Conservation (phyloP, 2,113 vertebrate genomes). For the Stictonetta naevosa region DNA sequence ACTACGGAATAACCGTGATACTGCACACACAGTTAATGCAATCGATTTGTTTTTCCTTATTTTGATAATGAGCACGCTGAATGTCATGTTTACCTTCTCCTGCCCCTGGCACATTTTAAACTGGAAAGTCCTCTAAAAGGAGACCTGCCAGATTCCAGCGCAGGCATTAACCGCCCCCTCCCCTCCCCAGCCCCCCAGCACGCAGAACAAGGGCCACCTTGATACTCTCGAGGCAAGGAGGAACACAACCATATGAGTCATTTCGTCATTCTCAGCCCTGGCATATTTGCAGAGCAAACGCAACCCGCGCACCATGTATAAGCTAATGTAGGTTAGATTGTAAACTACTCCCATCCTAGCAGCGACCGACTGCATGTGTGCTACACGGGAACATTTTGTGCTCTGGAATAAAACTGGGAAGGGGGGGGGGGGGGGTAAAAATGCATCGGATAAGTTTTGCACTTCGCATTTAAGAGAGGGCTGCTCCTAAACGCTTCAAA, state of each 20-base stretch:
- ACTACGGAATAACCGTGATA: conserved; percentile 33
- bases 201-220: not conserved
- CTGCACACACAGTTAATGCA: conserved; percentile 31
- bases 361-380: not conserved
- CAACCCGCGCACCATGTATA: not conserved
- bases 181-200: not conserved
- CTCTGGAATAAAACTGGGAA: not conserved
- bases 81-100: conserved; percentile 15
- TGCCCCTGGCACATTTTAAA: not conserved
- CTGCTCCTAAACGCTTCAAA: not conserved
- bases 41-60: conserved; percentile 57
- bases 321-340: conserved; percentile 33
- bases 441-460: not conserved
- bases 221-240: conserved; percentile 26
- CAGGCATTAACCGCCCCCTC: not conserved
- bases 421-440: not conserved
- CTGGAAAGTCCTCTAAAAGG: conserved; percentile 9
- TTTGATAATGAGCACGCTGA: conserved; percentile 39
- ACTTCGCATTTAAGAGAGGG: not conserved
- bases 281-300: not conserved
- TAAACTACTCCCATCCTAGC: conserved; percentile 1
- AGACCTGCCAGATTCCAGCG: not conserved
- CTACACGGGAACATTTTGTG: not conserved
- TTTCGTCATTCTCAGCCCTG: not conserved
- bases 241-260: not conserved